Evolutionary conservation across 2,797 vertebrate species (phyloP).

Genomic region (Notamacropus eugenii): DNA sequence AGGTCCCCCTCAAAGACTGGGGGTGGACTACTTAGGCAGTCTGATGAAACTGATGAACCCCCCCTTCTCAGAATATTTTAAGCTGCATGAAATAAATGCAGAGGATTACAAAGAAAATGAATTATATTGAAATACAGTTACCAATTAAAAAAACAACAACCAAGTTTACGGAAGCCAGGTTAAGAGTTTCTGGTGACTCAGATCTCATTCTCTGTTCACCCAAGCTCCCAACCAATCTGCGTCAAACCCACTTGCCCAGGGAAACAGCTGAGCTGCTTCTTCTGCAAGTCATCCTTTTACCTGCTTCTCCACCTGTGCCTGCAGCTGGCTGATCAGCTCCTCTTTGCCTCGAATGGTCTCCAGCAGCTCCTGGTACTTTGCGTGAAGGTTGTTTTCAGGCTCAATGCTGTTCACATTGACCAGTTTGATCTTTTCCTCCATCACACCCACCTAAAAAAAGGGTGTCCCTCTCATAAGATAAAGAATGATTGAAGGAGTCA

Average conservation of each 20-base stretch:
- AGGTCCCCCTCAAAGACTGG: not conserved
- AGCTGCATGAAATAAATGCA: not conserved
- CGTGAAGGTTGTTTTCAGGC: slow-evolving; percentile 88
- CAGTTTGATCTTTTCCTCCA: slow-evolving; percentile 95
- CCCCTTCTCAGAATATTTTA: not conserved
- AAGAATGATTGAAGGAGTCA: not conserved
- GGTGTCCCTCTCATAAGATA: not conserved
- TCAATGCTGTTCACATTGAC: slow-evolving; percentile 89
- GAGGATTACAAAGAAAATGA: not conserved
- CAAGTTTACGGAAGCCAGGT: not conserved
- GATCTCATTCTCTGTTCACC: slow-evolving; percentile 5
- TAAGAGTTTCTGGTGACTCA: not conserved
- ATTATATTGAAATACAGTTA: not conserved
- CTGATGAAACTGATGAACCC: not conserved
- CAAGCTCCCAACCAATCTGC: not conserved
- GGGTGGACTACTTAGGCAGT: not conserved
- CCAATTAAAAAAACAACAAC: not conserved
- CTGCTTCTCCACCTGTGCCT: slow-evolving; percentile 93
- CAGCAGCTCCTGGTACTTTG: slow-evolving; percentile 91
- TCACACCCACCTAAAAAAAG: slow-evolving; percentile 90
- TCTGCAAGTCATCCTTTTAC: slow-evolving; percentile 78
- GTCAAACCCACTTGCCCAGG: not conserved
- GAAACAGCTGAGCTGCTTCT: not conserved
- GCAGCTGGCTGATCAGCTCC: slow-evolving; percentile 88
- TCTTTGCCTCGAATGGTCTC: slow-evolving; percentile 90